phyloP scores from a whole-genome alignment of 2,113 vertebrate species.

The Mixornis gularis region DNA sequence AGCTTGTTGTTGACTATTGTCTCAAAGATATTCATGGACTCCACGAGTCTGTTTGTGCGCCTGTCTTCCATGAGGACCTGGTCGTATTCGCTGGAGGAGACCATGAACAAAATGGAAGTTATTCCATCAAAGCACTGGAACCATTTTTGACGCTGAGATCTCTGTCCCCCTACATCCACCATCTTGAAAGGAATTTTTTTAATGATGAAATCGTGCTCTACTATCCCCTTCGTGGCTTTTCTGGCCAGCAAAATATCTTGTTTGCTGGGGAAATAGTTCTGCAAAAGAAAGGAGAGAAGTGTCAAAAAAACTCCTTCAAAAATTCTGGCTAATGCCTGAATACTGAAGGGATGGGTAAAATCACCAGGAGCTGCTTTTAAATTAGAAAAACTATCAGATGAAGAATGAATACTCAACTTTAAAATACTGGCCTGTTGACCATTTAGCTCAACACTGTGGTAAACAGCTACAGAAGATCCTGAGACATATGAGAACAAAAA shows the following conservation, averaged over 20 bases:
- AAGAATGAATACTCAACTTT: not conserved
- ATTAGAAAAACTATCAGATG: not conserved
- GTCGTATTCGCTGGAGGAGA: slow-evolving; percentile 93
- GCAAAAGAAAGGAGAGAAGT: not conserved
- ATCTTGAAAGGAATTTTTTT: slow-evolving; percentile 98
- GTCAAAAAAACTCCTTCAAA: not conserved
- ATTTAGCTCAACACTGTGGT: not conserved
- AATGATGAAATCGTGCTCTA: slow-evolving; percentile 95
- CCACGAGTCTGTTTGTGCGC: slow-evolving; percentile 90
- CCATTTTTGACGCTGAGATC: slow-evolving; percentile 97
- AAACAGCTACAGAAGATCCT: not conserved
- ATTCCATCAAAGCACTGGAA: slow-evolving; percentile 98
- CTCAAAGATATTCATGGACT: slow-evolving; percentile 98
- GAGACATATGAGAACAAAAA: not conserved
- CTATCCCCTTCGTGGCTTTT: slow-evolving; percentile 95
- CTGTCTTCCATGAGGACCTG: slow-evolving; percentile 97
- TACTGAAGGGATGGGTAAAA: not conserved
- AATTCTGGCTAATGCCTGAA: not conserved
- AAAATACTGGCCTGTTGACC: not conserved
- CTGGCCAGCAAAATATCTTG: slow-evolving; percentile 94
- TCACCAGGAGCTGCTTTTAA: not conserved
- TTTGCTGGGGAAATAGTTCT: slow-evolving; percentile 91
- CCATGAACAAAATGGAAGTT: slow-evolving; percentile 96
- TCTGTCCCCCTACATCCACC: slow-evolving; percentile 95
- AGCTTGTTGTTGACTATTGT: slow-evolving; percentile 99